Base-by-base conservation (phyloP, 2,113 vertebrate species). In the Beaufortia kweichowensis region DNA sequence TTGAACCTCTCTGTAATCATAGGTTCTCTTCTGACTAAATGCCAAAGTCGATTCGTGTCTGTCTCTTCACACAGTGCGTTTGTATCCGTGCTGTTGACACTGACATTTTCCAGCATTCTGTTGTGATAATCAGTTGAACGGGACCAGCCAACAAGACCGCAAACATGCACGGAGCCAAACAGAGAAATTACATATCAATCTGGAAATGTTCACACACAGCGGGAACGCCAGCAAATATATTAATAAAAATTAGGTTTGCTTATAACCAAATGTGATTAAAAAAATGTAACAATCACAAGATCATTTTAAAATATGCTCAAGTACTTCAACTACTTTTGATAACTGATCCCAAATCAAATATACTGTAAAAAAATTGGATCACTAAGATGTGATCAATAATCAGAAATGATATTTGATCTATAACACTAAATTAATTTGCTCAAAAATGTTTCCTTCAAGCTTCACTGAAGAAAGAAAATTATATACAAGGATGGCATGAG, bases 91-190 rank as follows among this genome's bases (percentile, higher is more conserved):
- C 33, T 53, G 48, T 63, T 75, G 59, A 72, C 56, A 15, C 61
- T 65, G 56, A 26, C 64, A 23, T 73, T 56, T 68, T 67, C 53
- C 70, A 65, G 59, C 33, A 41, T 70, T 75, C 76, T 78, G 70
- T 53, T 55, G 63, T 76, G 24, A 66, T 78, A 74, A 78, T 81
- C 80, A 78, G 69, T 73, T 66, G 55, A 81, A 65, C 46, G 56
- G 63, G 10, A 39, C 57, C 39, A 17, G 79, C 67, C 74, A 81
- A 64, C 28, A 53, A 10, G 31, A 67, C 33, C 35, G 53, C 63
- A 59, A 39, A 78, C 23, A 70, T 41, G 70, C 72, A 75, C 72
- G 64, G 35, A 76, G 75, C 75, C 75, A 71, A 77, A 46, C 28
- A 53, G 35, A 75, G 28, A 75, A 75, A 82, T 75, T 62, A 59